These are phyloP conservation scores for Siniperca undulata DNA, from an alignment of 2,797 vertebrate species.

Conservation along the genomic window DNA sequence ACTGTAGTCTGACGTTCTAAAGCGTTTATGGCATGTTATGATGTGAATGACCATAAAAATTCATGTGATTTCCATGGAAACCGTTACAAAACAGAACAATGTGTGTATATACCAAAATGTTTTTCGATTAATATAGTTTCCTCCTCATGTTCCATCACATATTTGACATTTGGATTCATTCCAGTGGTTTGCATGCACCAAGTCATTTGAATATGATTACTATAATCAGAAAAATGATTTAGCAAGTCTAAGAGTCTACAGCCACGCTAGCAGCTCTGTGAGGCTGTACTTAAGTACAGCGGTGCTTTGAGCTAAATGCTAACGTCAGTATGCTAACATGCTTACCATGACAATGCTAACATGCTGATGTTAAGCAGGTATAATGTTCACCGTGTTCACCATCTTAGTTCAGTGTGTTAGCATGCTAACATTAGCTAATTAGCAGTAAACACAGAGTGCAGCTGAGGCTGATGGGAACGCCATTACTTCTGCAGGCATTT, in stretches of 20 bases:
- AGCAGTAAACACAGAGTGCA: too few species aligned
- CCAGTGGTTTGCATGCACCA: neutral
- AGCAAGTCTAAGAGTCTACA: neutral
- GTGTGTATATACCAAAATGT: neutral
- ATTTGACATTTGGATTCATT: neutral
- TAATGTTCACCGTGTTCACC: too few species aligned
- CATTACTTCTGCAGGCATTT: too few species aligned
- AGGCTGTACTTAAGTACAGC: too few species aligned
- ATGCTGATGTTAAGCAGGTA: too few species aligned
- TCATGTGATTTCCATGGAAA: neutral
- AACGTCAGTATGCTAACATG: neutral
- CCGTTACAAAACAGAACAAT: neutral
- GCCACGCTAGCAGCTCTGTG: neutral
- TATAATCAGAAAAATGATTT: neutral
- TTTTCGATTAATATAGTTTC: neutral
- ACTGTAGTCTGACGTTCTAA: too few species aligned
- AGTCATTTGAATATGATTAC: neutral
- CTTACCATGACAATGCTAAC: neutral
- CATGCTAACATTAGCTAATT: too few species aligned
- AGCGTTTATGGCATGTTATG: neutral
- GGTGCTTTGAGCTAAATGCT: neutral
- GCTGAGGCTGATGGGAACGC: too few species aligned
- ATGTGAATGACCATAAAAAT: neutral
- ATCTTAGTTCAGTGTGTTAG: too few species aligned
- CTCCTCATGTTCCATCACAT: neutral